Evolutionary conservation across 2,888 invertebrate species (phyloP).

Genomic region (Dorcus hopei): DNA sequence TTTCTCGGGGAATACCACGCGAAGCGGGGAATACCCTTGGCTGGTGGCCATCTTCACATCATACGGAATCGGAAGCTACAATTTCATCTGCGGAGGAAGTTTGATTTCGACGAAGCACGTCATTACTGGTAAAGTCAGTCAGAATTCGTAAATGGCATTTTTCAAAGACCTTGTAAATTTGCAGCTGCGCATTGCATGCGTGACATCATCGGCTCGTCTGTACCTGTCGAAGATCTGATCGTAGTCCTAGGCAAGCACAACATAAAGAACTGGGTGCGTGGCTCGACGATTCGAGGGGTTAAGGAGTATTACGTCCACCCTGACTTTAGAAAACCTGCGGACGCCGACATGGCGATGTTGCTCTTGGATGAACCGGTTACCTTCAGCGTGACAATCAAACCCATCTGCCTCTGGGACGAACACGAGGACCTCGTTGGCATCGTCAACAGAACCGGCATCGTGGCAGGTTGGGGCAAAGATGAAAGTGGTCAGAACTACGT

Average conservation of each 20-base stretch:
- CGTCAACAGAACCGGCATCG: constrained; percentile 53
- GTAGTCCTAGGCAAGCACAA: constrained; percentile 51
- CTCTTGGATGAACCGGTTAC: constrained; percentile 47
- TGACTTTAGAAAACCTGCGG: constrained; percentile 47
- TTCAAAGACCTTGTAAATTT: not conserved
- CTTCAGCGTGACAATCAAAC: constrained; percentile 48
- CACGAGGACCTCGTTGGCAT: constrained; percentile 35
- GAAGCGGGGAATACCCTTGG: constrained; percentile 21
- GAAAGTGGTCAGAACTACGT: constrained; percentile 23
- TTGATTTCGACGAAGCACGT: constrained; percentile 6
- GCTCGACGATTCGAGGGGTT: constrained; percentile 39
- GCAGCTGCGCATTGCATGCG: not conserved
- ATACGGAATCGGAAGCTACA: not conserved
- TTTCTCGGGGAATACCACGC: constrained; percentile 11
- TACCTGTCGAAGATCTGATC: constrained; percentile 30
- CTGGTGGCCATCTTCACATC: constrained; percentile 16
- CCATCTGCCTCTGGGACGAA: constrained; percentile 56
- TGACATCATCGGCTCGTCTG: not conserved
- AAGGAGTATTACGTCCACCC: constrained; percentile 49
- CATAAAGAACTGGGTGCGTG: constrained; percentile 31
- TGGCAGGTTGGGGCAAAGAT: constrained; percentile 34
- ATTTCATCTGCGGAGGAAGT: constrained; percentile 13
- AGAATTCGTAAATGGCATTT: too few relatives aligned
- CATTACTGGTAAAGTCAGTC: constrained; percentile 3
- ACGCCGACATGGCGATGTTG: constrained; percentile 51